A percentile compares a stretch with the other conserved stretches of the same genome.
Conservation (phyloP, 1,140 invertebrate genomes). For the Delia radicum region DNA sequence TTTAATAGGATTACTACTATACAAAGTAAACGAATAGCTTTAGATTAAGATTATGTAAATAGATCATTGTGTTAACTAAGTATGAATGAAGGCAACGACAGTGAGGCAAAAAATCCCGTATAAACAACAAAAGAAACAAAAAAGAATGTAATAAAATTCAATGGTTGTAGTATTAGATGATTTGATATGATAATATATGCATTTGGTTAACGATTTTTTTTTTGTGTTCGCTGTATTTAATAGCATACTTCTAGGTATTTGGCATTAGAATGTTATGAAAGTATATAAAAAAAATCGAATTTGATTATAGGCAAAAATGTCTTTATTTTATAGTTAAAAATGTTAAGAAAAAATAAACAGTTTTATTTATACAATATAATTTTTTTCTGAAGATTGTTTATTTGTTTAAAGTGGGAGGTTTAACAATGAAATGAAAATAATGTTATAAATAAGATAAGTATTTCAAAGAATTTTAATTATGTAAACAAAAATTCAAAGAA, state of each 20-base stretch:
- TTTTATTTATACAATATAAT: no score
- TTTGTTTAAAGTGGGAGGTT: no score
- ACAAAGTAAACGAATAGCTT: constrained; percentile 19
- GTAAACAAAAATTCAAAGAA: no score
- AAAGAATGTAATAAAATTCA: background rate
- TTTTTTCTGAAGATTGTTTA: no score
- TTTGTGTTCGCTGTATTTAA: constrained; percentile 3
- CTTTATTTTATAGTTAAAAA: constrained; percentile 4
- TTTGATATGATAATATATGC: constrained; percentile 2
- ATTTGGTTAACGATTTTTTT: background rate
- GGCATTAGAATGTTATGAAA: background rate
- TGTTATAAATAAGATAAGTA: no score
- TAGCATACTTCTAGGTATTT: constrained; percentile 15
- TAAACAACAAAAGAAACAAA: background rate
- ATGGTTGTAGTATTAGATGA: background rate
- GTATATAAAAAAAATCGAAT: constrained; percentile 15
- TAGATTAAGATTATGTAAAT: constrained; percentile 24
- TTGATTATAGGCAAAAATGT: constrained; percentile 7
- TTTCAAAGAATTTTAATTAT: no score
- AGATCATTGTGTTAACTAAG: constrained; percentile 14
- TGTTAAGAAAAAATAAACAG: no score
- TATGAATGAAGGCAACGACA: background rate
- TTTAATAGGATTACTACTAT: constrained; percentile 20
- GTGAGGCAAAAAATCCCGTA: background rate
- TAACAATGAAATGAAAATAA: no score